Evolutionary conservation across 1,140 invertebrate species (phyloP).

Genomic region (Colletes gigas): DNA sequence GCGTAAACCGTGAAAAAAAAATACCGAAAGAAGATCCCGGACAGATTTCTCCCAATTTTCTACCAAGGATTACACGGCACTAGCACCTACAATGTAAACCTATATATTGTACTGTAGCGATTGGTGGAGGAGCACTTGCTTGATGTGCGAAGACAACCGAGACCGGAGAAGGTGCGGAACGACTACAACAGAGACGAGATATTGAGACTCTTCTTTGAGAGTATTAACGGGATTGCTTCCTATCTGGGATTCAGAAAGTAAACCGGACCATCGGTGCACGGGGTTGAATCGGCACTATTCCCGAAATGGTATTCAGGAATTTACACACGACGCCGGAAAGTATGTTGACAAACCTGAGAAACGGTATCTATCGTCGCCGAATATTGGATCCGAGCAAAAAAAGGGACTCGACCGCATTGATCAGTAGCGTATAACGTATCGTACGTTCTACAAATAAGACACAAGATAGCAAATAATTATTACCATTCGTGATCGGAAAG

Average conservation of each 20-base stretch:
- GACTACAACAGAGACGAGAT: conserved; percentile 52
- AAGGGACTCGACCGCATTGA: too few species aligned
- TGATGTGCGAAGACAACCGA: conserved; percentile 42
- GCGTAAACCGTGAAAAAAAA: neutral
- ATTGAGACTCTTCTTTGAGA: conserved; percentile 65
- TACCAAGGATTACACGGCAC: conserved; percentile 31
- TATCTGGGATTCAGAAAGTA: conserved; percentile 67
- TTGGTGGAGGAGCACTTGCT: conserved; percentile 63
- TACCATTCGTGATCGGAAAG: too few species aligned
- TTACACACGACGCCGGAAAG: too few species aligned
- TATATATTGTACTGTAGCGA: conserved; percentile 67
- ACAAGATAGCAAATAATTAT: too few species aligned
- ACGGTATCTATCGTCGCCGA: too few species aligned
- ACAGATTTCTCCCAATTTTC: neutral
- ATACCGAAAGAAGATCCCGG: neutral
- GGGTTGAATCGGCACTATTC: too few species aligned
- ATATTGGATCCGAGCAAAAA: too few species aligned
- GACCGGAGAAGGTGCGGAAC: conserved; percentile 43
- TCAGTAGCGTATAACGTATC: too few species aligned
- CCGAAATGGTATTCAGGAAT: too few species aligned
- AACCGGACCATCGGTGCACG: conserved; percentile 25
- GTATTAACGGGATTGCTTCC: conserved; percentile 64
- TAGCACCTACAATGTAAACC: conserved; percentile 51
- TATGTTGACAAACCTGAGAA: too few species aligned
- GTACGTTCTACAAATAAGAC: too few species aligned